These are phyloP conservation scores for Sphenopsis melanotis DNA, from an alignment of 2,797 vertebrate genomes.

Conservation along the genomic window DNA sequence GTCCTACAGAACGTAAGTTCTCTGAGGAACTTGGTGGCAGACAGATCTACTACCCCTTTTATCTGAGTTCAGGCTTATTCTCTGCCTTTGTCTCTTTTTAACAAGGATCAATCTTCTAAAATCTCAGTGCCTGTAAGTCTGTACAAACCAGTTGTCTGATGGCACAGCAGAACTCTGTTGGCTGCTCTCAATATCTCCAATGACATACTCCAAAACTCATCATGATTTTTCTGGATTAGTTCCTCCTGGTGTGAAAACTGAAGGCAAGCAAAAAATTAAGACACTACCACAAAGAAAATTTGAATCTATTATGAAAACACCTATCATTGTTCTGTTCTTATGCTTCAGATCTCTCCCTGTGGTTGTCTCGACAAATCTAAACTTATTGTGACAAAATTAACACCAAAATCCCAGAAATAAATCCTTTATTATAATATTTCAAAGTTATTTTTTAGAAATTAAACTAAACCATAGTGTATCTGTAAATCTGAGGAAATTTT, in stretches of 20 bases:
- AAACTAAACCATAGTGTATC: neutral
- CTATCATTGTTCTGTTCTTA: neutral
- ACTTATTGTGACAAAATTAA: neutral
- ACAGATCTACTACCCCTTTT: no score
- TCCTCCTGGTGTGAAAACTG: neutral
- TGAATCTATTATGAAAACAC: neutral
- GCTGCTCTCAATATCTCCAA: neutral
- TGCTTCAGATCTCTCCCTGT: neutral
- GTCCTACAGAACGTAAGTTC: neutral
- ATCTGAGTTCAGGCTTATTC: no score
- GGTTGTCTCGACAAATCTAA: neutral
- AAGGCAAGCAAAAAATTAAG: neutral
- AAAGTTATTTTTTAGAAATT: neutral
- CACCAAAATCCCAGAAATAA: neutral
- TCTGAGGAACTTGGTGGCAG: no score
- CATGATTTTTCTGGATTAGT: neutral
- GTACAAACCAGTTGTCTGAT: neutral
- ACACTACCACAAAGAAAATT: neutral
- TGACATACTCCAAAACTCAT: neutral
- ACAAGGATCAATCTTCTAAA: neutral
- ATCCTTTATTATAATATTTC: neutral
- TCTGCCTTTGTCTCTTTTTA: neutral
- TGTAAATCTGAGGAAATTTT: neutral
- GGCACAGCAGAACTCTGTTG: neutral
- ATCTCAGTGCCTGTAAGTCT: neutral